Evolutionary conservation across 2,113 vertebrate species (phyloP).

Genomic region (Danionella cerebrum): DNA sequence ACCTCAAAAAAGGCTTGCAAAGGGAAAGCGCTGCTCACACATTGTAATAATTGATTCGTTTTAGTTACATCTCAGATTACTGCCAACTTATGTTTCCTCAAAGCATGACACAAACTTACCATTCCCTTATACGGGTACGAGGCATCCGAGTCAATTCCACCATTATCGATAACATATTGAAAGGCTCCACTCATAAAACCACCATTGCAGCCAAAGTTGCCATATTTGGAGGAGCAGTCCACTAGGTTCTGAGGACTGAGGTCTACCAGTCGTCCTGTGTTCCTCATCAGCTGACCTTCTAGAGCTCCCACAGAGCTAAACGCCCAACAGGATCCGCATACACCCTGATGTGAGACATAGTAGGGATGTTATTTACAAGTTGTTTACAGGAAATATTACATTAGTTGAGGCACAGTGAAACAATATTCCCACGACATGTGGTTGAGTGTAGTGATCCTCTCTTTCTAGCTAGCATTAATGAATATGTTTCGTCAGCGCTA

Average conservation of each 20-base stretch:
- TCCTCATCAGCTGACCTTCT: constrained; percentile 67
- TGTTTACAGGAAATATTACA: no score
- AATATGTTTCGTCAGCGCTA: no score
- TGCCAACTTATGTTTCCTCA: background rate
- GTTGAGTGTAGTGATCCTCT: no score
- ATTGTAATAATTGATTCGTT: no score
- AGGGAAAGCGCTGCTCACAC: no score
- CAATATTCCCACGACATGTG: no score
- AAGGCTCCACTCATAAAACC: constrained; percentile 56
- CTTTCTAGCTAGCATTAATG: no score
- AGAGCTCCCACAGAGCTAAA: constrained; percentile 67
- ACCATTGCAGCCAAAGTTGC: constrained; percentile 62
- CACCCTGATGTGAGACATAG: constrained; percentile 44
- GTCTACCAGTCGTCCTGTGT: constrained; percentile 56
- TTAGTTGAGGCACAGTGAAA: no score
- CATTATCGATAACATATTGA: constrained; percentile 64
- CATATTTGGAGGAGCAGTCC: constrained; percentile 63
- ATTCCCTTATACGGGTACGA: constrained; percentile 59
- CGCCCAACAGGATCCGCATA: constrained; percentile 71
- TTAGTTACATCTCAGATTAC: no score
- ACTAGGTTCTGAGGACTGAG: constrained; percentile 72
- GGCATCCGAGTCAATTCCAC: constrained; percentile 62
- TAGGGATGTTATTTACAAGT: no score
- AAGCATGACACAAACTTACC: constrained; percentile 20
- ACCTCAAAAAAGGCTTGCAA: no score